Conservation (phyloP, 2,888 invertebrate genomes). For the Limnephilus rhombicus region DNA sequence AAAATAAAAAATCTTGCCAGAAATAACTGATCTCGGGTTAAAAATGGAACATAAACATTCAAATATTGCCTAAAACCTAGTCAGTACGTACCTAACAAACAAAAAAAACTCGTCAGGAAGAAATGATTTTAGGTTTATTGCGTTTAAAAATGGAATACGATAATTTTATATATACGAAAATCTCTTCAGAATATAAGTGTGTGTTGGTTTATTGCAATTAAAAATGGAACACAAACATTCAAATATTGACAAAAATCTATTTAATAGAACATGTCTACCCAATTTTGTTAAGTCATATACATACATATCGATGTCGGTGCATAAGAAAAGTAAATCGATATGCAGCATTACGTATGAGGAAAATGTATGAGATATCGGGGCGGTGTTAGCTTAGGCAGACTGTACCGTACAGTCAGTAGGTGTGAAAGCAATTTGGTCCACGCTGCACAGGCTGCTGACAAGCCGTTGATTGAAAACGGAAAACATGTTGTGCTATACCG, state of each 20-base stretch:
- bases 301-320: not conserved
- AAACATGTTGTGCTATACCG: conserved; percentile 66
- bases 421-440: conserved; percentile 40
- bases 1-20: not conserved
- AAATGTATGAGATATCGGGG: not conserved
- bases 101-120: too few species aligned
- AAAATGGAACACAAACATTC: not conserved
- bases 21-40: not conserved
- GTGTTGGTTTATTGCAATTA: not conserved
- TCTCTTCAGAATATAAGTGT: not conserved
- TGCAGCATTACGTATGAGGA: not conserved
- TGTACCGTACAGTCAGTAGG: conserved; percentile 9
- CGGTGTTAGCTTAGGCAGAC: not conserved
- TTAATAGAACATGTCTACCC: not conserved
- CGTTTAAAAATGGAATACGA: not conserved
- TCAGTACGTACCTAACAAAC: not conserved
- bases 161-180: not conserved
- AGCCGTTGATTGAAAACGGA: conserved; percentile 71
- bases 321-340: not conserved
- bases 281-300: not conserved
- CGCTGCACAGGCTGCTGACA: conserved; percentile 70
- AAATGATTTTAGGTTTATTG: too few species aligned
- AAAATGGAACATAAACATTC: not conserved
- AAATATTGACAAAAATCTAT: too few species aligned
- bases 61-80: too few species aligned